Conservation (phyloP, 2,888 invertebrate species). For the Tubulanus polymorphus region DNA sequence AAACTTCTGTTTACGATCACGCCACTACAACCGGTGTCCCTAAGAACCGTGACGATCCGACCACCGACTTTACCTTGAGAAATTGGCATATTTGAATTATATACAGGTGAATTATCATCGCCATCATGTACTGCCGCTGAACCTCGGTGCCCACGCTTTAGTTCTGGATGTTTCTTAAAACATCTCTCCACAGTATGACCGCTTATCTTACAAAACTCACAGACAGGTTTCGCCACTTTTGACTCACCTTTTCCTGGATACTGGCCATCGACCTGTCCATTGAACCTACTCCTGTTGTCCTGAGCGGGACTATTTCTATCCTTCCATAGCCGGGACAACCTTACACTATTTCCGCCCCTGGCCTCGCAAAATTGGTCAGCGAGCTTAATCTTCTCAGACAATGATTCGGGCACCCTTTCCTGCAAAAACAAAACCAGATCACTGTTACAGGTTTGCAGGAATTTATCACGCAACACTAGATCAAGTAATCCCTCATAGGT, state of each 20-base stretch:
- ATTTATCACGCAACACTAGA: background rate
- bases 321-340: background rate
- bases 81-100: no score
- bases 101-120: no score
- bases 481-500: background rate
- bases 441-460: background rate
- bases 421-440: background rate
- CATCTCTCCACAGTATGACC: no score
- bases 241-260: no score
- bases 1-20: conserved; percentile 8
- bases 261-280: no score
- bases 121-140: no score
- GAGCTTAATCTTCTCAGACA: background rate
- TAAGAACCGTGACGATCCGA: conserved; percentile 8
- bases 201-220: no score
- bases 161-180: no score
- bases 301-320: background rate
- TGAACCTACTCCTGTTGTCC: no score
- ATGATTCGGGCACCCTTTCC: background rate
- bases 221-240: no score
- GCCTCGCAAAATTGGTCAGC: background rate
- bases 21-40: conserved; percentile 16
- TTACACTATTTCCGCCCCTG: background rate
- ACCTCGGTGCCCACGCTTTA: no score
- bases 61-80: no score